phyloP scores from a whole-genome alignment of 2,888 invertebrate genomes.

The Cataglyphis rosenhaueri region DNA sequence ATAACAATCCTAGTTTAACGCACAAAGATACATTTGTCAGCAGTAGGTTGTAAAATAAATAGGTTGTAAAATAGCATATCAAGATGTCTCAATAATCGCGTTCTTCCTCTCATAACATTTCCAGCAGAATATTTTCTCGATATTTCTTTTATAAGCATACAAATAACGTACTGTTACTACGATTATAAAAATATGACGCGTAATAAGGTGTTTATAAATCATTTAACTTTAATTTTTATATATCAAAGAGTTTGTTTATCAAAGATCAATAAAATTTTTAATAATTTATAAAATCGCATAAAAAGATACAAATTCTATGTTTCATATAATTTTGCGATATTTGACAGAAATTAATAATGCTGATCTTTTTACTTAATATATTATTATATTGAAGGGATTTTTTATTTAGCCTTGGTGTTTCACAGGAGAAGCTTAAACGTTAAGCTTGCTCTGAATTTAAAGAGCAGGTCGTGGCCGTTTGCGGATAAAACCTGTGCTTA shows the following conservation, averaged over 20 bases:
- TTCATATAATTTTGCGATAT: background rate
- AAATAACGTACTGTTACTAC: background rate
- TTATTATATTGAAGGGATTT: background rate
- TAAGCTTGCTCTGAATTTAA: conserved; percentile 48
- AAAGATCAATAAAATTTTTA: background rate
- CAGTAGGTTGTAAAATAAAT: background rate
- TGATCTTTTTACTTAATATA: background rate
- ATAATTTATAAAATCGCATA: background rate
- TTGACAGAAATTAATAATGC: conserved; percentile 14
- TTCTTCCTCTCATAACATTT: background rate
- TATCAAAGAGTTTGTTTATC: background rate
- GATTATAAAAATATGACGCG: background rate
- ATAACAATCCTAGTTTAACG: conserved; percentile 66
- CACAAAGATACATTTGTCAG: conserved; percentile 21
- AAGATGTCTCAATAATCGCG: background rate
- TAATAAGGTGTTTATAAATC: background rate
- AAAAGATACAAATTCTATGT: background rate
- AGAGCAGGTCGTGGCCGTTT: conserved; percentile 35
- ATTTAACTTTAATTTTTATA: background rate
- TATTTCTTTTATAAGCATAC: background rate
- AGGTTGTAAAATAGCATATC: background rate
- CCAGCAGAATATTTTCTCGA: background rate
- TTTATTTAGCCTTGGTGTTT: conserved; percentile 25
- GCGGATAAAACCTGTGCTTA: conserved; percentile 47
- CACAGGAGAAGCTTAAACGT: conserved; percentile 28